phyloP scores from a whole-genome alignment of 1,140 invertebrate genomes.

The Calycopis cecrops region DNA sequence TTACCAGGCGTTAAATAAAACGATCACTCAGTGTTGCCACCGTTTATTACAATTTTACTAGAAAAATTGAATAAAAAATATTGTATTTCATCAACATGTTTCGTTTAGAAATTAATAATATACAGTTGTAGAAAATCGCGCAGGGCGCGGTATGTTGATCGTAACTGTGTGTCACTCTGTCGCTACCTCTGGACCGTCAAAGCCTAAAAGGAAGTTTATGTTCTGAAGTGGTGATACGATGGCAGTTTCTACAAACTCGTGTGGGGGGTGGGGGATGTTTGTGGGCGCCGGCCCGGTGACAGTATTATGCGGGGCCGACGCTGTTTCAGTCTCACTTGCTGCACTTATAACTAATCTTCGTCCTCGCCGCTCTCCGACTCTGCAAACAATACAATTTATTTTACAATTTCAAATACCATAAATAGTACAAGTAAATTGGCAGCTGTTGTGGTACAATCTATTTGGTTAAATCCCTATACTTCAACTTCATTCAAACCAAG shows the following conservation, averaged over 20 bases:
- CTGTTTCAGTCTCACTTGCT: constrained; percentile 68
- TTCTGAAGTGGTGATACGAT: too few species aligned
- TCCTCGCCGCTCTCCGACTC: constrained; percentile 67
- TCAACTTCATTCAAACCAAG: not conserved
- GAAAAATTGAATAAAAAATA: constrained; percentile 75
- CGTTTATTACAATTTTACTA: constrained; percentile 72
- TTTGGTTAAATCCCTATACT: too few species aligned
- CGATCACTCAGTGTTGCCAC: constrained; percentile 55
- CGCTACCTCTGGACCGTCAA: too few species aligned
- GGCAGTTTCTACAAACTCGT: too few species aligned
- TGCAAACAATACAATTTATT: constrained; percentile 24
- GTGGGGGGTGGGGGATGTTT: too few species aligned
- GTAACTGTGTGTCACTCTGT: constrained; percentile 8
- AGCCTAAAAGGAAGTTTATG: too few species aligned
- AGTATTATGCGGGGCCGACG: constrained; percentile 37
- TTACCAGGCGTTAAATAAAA: constrained; percentile 40
- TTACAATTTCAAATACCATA: too few species aligned
- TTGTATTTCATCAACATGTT: constrained; percentile 71
- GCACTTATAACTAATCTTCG: constrained; percentile 65
- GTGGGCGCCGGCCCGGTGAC: constrained; percentile 12
- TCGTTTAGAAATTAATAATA: constrained; percentile 67
- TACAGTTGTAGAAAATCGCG: constrained; percentile 64
- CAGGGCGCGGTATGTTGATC: constrained; percentile 22
- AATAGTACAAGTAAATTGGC: too few species aligned
- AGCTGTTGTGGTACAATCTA: too few species aligned